Conservation (phyloP, 2,113 vertebrate species). For the Canis aureus region DNA sequence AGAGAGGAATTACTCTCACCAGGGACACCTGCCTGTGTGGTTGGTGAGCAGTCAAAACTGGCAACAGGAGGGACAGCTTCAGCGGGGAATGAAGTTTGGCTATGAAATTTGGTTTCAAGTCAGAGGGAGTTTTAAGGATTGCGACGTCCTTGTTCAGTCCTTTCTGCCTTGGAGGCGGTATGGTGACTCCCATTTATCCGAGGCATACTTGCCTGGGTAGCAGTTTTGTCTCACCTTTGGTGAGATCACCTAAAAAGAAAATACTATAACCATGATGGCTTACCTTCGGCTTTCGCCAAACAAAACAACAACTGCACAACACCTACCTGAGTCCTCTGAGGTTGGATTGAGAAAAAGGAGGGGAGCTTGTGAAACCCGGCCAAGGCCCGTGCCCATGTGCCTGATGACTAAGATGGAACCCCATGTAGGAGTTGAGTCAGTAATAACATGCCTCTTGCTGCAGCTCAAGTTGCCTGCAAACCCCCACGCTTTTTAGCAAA, state of each 20-base stretch:
- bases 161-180: background rate
- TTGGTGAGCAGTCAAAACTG: conserved; percentile 33
- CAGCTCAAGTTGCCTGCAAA: conserved; percentile 62
- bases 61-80: background rate
- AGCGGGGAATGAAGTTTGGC: background rate
- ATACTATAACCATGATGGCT: conserved; percentile 45
- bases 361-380: conserved; percentile 83
- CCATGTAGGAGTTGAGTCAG: conserved; percentile 88
- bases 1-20: background rate
- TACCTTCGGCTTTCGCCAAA: conserved; percentile 18
- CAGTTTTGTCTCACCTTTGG: background rate
- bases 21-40: background rate
- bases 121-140: background rate
- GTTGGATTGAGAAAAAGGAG: conserved; percentile 54
- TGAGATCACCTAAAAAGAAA: conserved; percentile 64
- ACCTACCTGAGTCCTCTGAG: conserved; percentile 62
- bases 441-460: conserved; percentile 83
- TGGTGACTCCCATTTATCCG: background rate
- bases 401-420: conserved; percentile 88
- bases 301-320: conserved; percentile 55
- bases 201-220: background rate
- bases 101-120: conserved; percentile 57
- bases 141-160: conserved; percentile 37
- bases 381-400: conserved; percentile 78
- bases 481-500: conserved; percentile 73